Evolutionary conservation across 2,888 invertebrate species (phyloP), one percentile per base, ranked within the genome.

Genomic region (Microplitis manilae): DNA sequence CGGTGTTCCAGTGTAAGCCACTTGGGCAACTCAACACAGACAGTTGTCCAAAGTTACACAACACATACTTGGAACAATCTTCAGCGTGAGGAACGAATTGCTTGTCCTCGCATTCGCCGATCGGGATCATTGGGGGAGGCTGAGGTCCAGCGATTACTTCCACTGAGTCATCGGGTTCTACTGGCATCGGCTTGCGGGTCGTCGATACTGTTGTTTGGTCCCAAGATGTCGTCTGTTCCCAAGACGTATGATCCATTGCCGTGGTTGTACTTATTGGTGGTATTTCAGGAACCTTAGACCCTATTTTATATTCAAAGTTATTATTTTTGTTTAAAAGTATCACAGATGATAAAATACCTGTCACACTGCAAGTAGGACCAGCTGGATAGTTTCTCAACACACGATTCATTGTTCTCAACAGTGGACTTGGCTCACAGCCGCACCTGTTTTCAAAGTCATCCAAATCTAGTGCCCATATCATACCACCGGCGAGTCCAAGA

Each of bases 381-480:
- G 93, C 91, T 0, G 92, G 91, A 85, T 94, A 94, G 76, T 93
- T 93, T 78, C 96, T 91, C 5, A 97, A 90, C 0, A 96, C 95
- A 82, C 95, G 91, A 87, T 97, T 96, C 84, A 97, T 95, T 0
- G 95, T 95, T 79, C 93, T 92, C 1, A 97, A 89, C 50, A 97
- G 90, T 0, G 97, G 97, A 86, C 94, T 95, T 30, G 94, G 93
- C 81, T 96, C 97, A 85, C 97, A 97, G 7, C 93, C 93, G 84
- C 97, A 97, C 76, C 92, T 91, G 82, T 96, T 95, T 80, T 93
- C 94, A 86, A 97, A 97, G 88, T 97, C 97, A 85, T 97, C 97
- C 75, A 97, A 90, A 89, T 97, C 97, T 13, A 97, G 90, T 0
- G 97, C 95, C 97, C 97, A 97, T 30, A 96, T 94, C 96, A 97